A percentile compares a stretch with the other conserved stretches of the same genome.
Conservation (phyloP, 1,140 invertebrate genomes). For the Drosophila hydei region DNA sequence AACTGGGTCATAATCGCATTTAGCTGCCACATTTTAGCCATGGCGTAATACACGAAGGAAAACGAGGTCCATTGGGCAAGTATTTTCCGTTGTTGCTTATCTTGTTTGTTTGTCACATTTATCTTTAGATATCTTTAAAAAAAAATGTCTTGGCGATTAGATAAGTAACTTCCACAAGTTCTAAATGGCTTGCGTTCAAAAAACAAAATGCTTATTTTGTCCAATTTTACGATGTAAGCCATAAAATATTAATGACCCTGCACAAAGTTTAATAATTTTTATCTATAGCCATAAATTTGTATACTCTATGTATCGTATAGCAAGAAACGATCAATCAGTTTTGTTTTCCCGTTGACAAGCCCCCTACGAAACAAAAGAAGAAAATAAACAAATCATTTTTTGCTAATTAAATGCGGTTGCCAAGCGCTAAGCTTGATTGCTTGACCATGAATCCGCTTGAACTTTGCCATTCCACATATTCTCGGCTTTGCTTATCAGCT, state of each 20-base stretch:
- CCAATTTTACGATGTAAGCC: constrained; percentile 26
- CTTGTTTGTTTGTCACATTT: constrained; percentile 32
- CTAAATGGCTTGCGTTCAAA: not conserved
- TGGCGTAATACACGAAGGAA: constrained; percentile 7
- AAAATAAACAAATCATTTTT: constrained; percentile 8
- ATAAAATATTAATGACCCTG: not conserved
- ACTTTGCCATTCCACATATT: constrained; percentile 15
- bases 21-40: not conserved
- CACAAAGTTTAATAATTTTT: constrained; percentile 21
- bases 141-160: constrained; percentile 29
- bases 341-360: constrained; percentile 32
- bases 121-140: constrained; percentile 42
- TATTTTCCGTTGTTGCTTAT: constrained; percentile 9
- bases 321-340: too few relatives aligned
- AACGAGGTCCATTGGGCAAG: not conserved
- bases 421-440: constrained; percentile 21
- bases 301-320: too few relatives aligned
- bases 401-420: constrained; percentile 20
- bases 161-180: constrained; percentile 33
- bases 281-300: not conserved
- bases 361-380: constrained; percentile 42
- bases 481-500: constrained; percentile 26
- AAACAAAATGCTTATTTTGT: constrained; percentile 14
- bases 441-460: constrained; percentile 17
- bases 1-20: constrained; percentile 14